Evolutionary conservation across 2,797 vertebrate genomes (phyloP).

Genomic region (Leucoraja ocellata): DNA sequence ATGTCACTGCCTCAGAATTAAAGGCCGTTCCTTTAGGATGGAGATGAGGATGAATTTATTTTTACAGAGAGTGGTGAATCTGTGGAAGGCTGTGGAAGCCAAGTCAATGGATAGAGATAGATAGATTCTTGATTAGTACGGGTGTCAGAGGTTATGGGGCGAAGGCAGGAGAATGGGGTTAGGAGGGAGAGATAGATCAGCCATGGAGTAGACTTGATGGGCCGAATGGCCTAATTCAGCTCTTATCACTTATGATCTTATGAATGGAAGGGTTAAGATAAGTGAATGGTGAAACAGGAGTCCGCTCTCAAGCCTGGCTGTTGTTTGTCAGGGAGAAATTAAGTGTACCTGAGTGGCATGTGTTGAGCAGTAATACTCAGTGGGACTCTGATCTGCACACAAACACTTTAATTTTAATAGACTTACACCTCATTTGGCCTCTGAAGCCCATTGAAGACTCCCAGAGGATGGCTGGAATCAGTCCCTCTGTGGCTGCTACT

Average conservation of each 20-base stretch:
- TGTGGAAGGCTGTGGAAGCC: too few species aligned
- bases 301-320: constrained; percentile 38
- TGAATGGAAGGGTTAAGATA: neutral
- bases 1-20: too few species aligned
- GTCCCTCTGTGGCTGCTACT: constrained; percentile 57
- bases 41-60: too few species aligned
- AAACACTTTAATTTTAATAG: constrained; percentile 76
- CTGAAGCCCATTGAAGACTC: constrained; percentile 77
- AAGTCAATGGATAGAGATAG: too few species aligned
- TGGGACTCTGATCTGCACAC: constrained; percentile 70
- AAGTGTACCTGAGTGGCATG: constrained; percentile 70
- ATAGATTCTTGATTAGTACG: too few species aligned
- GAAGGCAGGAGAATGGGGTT: too few species aligned
- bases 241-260: neutral
- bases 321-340: constrained; percentile 64
- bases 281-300: neutral
- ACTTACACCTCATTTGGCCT: constrained; percentile 82
- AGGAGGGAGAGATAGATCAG: too few species aligned
- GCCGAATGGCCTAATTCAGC: too few species aligned
- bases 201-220: too few species aligned
- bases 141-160: too few species aligned
- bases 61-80: too few species aligned
- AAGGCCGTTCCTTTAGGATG: too few species aligned
- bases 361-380: constrained; percentile 56
- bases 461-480: constrained; percentile 57